Evolutionary conservation across 2,888 invertebrate genomes (phyloP), one percentile per base, ranked within the genome.

Genomic region (Andrena camellia): DNA sequence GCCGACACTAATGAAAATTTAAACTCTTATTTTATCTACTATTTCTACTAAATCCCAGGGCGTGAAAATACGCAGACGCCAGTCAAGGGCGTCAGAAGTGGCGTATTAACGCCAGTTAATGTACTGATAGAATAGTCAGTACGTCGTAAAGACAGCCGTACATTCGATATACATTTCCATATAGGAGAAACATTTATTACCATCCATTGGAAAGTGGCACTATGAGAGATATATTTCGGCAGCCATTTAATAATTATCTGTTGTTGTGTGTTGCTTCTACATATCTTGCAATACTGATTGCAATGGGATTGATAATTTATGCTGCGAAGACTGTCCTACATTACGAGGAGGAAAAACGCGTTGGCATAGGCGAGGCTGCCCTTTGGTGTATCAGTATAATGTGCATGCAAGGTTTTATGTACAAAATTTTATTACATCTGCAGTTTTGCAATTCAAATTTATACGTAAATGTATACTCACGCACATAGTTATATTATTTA

Each of bases 361-460:
- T 90, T 63, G 92, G 92, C 4, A 94, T 95, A 31, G 95, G 95
- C 0, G 96, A 96, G 86, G 95, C 96, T 0, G 90, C 95, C 0
- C 93, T 96, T 60, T 96, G 96, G 96, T 95, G 96, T 17, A 95
- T 95, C 42, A 96, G 96, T 70, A 95, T 96, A 85, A 94, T 96
- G 86, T 96, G 96, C 88, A 96, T 96, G 93, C 96, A 96, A 95
- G 96, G 96, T 96, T 7, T 54, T 10, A 17, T 42, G 42, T 42
- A 42, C 13, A 42, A 42, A 13, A 4, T 69, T 26, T 6, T 7
- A 20, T 8, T 42, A 67, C 8, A 20, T 20, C 50, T 29, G 54
- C 20, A 48, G 33, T 68, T 20, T n/a, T 63, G 5, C 42, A 42
- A 57, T 8, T 35, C 2, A 5, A 42, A 8, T 35, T 17, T 42